Evolutionary conservation across 2,888 invertebrate species (phyloP), one percentile per base, ranked within the genome.

Genomic region (Xanthia togata): DNA sequence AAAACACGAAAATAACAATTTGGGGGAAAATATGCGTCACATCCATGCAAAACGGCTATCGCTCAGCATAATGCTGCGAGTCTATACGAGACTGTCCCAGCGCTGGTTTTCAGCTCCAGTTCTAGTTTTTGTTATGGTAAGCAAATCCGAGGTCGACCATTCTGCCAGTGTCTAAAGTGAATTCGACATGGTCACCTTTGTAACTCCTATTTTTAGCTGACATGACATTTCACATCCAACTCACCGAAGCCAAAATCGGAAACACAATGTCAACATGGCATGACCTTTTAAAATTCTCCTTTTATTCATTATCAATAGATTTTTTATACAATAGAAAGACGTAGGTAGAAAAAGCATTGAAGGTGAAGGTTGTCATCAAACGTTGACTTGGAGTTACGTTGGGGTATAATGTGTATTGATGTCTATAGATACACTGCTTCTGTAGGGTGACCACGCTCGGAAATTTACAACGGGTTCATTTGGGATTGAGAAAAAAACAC

Each of bases 261-360:
- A 82, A 82, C 57, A 38, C 23, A 78, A 41, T 60, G 63, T 65
- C 55, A 70, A 63, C 26, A 65, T 41, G 6, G 4, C 41, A 78
- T 83, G 65, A 65, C 79, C 79, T 79, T 82, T 82, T 23, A 44
- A 69, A 63, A 35, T 23, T 23, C 23, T 4, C 50, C 55, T 23
- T 41, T 71, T 74, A 50, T 63, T n/a, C 12, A 11, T 50, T 68
- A 35, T 63, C 68, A 82, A 84, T 70, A 69, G 44, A 60, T 35
- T 55, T 26, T 47, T 41, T 47, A 41, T 57, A 70, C 69, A 73
- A 84, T 44, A 44, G 4, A 60, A n/a, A 60, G 63, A 69, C 38
- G 20, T 55, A 63, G 70, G 53, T 35, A 67, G 4, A 11, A 55
- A 60, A 84, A 41, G 47, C 50, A 70, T 59, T 14, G 62, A 62